Evolutionary conservation across 2,888 invertebrate genomes (phyloP).

Genomic region (Leptinotarsa haldemani): DNA sequence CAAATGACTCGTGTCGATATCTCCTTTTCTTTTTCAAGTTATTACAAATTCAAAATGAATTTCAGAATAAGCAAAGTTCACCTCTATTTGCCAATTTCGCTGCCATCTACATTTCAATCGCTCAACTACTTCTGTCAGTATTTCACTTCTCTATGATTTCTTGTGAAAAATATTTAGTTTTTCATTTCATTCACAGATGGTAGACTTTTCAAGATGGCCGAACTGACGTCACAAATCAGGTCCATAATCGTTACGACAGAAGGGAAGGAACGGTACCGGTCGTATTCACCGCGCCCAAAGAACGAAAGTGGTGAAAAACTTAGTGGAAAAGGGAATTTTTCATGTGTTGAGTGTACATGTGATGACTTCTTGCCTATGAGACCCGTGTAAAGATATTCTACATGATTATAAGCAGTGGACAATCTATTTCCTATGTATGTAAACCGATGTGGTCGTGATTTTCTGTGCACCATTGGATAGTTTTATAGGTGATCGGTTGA

Average conservation of each 20-base stretch:
- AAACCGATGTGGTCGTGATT: slow-evolving; percentile 64
- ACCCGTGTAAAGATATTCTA: slow-evolving; percentile 55
- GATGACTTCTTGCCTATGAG: slow-evolving; percentile 56
- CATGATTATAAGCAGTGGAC: slow-evolving; percentile 62
- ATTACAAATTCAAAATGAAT: too few relatives aligned
- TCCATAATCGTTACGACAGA: slow-evolving; percentile 59
- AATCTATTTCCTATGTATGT: slow-evolving; percentile 63
- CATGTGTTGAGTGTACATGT: slow-evolving; percentile 57
- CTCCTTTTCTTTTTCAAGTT: too few relatives aligned
- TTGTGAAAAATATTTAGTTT: not conserved
- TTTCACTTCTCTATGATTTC: not conserved
- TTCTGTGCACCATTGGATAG: slow-evolving; percentile 61
- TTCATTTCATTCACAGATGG: not conserved
- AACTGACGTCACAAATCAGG: slow-evolving; percentile 61
- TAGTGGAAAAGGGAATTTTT: slow-evolving; percentile 44
- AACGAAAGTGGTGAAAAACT: slow-evolving; percentile 51
- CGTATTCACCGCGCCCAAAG: slow-evolving; percentile 60
- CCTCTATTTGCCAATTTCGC: not conserved
- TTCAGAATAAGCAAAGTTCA: too few relatives aligned
- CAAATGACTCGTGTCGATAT: too few relatives aligned
- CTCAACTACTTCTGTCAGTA: not conserved
- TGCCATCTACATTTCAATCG: not conserved
- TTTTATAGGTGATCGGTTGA: slow-evolving; percentile 55
- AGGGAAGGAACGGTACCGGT: slow-evolving; percentile 54
- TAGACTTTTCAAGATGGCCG: slow-evolving; percentile 52